A percentile compares a stretch with the other conserved stretches of the same genome.
Evolutionary conservation across 2,113 vertebrate genomes (phyloP).

Genomic region (Orthonyx spaldingii): DNA sequence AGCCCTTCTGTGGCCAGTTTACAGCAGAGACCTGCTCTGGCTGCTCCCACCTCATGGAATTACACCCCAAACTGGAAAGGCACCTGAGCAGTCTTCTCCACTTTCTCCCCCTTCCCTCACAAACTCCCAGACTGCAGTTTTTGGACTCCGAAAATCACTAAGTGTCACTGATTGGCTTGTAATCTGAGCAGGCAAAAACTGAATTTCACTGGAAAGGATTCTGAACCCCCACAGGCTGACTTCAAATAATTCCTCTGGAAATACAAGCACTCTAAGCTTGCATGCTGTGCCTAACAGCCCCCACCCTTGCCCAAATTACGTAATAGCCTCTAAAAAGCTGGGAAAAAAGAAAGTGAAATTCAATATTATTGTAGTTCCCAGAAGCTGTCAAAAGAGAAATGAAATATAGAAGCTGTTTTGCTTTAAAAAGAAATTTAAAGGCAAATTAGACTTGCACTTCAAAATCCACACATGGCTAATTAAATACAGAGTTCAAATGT

Average conservation of each 20-base stretch:
- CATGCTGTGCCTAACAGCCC: neutral
- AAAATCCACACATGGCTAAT: neutral
- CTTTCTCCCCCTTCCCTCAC: neutral
- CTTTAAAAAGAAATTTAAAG: neutral
- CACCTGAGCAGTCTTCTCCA: neutral
- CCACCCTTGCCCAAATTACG: neutral
- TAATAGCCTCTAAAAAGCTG: neutral
- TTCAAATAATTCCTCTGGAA: neutral
- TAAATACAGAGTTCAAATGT: neutral
- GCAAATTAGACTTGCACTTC: neutral
- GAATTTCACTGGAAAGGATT: neutral
- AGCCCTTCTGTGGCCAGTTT: neutral
- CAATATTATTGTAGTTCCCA: constrained; percentile 11
- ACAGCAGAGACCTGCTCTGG: neutral
- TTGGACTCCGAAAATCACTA: neutral
- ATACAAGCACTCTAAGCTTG: neutral
- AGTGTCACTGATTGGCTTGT: neutral
- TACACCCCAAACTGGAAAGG: neutral
- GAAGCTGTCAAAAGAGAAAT: constrained; percentile 2
- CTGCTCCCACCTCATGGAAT: neutral
- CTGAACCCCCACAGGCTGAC: neutral
- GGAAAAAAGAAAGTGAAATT: constrained; percentile 29
- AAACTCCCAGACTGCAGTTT: neutral
- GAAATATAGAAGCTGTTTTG: neutral
- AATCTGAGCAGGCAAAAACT: neutral